Evolutionary conservation across 2,113 vertebrate species (phyloP).

Genomic region (Oostethus manadensis): DNA sequence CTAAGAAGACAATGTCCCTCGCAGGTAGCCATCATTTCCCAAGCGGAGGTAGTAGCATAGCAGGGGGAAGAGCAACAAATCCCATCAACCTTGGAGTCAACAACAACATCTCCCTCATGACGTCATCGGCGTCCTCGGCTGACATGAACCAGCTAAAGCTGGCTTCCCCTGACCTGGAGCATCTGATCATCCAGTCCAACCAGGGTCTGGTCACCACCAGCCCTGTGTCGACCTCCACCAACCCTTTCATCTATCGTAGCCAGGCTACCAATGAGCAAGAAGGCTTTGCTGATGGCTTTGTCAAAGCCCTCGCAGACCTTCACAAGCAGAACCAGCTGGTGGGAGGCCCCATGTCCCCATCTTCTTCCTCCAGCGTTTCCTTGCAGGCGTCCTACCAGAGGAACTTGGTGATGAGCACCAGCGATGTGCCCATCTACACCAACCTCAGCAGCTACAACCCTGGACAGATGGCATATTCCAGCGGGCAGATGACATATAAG

Average conservation of each 20-base stretch:
- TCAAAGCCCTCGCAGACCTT: slow-evolving; percentile 88
- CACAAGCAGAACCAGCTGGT: slow-evolving; percentile 90
- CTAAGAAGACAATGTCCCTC: slow-evolving; percentile 64
- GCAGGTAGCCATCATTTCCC: slow-evolving; percentile 46
- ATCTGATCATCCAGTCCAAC: slow-evolving; percentile 89
- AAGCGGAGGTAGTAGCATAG: not conserved
- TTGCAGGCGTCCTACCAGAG: slow-evolving; percentile 52
- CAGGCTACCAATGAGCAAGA: slow-evolving; percentile 87
- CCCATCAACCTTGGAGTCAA: slow-evolving; percentile 22
- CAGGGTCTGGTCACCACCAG: slow-evolving; percentile 82
- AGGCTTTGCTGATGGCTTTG: slow-evolving; percentile 88
- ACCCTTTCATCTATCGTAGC: slow-evolving; percentile 80
- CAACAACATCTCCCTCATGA: slow-evolving; percentile 24
- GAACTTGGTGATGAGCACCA: slow-evolving; percentile 37
- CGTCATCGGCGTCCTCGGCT: slow-evolving; percentile 28
- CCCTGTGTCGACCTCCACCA: slow-evolving; percentile 47
- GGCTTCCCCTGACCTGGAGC: slow-evolving; percentile 85
- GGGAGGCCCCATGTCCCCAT: slow-evolving; percentile 45
- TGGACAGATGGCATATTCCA: slow-evolving; percentile 29
- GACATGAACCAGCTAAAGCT: slow-evolving; percentile 85
- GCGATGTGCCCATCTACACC: slow-evolving; percentile 80
- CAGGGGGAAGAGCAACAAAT: slow-evolving; percentile 31
- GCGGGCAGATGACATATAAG: slow-evolving; percentile 58
- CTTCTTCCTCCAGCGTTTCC: slow-evolving; percentile 37
- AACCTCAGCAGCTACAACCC: slow-evolving; percentile 69